Percentiles rank a stretch among this genome's conserved stretches.
phyloP scores from a whole-genome alignment of 2,113 vertebrate species.

The Barbus barbus region DNA sequence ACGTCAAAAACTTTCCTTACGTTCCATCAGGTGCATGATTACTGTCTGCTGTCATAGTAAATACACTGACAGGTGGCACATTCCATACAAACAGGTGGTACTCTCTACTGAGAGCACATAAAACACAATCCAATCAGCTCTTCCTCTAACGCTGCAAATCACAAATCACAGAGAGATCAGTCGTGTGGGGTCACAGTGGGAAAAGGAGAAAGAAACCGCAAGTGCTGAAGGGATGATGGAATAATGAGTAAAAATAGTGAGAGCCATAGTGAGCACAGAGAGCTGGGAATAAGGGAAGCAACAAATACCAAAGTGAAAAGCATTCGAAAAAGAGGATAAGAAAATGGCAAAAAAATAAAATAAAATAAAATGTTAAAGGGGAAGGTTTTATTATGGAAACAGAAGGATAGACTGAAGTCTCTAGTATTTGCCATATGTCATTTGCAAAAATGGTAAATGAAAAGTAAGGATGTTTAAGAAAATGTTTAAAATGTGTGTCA shows the following conservation, averaged over 20 bases:
- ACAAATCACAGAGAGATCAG: conserved; percentile 8
- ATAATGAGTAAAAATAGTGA: not conserved
- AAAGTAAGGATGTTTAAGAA: no score
- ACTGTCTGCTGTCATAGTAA: not conserved
- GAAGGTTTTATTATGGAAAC: not conserved
- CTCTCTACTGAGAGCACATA: conserved; percentile 40
- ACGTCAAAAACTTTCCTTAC: not conserved
- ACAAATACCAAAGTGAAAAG: not conserved
- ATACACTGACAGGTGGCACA: conserved; percentile 7
- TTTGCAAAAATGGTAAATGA: not conserved
- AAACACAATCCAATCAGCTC: conserved; percentile 56
- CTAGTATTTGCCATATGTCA: not conserved
- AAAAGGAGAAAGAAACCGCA: not conserved
- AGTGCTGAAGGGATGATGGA: not conserved
- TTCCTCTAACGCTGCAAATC: conserved; percentile 1
- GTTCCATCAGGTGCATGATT: not conserved
- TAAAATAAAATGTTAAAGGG: not conserved
- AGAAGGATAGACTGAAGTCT: not conserved
- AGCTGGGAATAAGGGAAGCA: not conserved
- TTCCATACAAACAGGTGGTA: conserved; percentile 1
- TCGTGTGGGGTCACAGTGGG: not conserved
- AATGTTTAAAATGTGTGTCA: no score
- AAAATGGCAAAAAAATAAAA: not conserved
- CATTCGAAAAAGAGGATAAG: not conserved
- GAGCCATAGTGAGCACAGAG: not conserved